Conservation (phyloP, 2,888 invertebrate genomes). For the Drosophila melanosoma region DNA sequence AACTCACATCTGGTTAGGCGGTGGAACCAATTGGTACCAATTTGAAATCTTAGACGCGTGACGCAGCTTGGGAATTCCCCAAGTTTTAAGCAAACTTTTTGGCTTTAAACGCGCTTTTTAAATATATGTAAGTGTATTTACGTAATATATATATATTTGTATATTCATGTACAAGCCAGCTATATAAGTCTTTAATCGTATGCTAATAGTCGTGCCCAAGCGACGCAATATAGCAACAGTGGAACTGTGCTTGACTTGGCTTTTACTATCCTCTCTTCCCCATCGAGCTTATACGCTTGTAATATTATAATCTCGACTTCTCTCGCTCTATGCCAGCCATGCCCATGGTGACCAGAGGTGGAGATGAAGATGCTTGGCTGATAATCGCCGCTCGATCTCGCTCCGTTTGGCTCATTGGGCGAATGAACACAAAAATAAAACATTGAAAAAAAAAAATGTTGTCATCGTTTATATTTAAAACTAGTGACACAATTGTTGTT, state of each 20-base stretch:
- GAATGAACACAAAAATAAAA: constrained; percentile 23
- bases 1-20: constrained; percentile 20
- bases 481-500: constrained; percentile 80
- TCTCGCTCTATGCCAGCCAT: constrained; percentile 22
- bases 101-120: constrained; percentile 27
- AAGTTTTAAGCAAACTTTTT: constrained; percentile 67
- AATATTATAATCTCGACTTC: constrained; percentile 55
- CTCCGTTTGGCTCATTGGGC: constrained; percentile 60
- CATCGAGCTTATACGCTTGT: constrained; percentile 36
- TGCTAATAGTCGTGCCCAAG: constrained; percentile 63
- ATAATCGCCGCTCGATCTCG: constrained; percentile 25
- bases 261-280: constrained; percentile 45
- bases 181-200: constrained; percentile 61
- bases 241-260: constrained; percentile 50
- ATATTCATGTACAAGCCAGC: constrained; percentile 27
- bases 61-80: constrained; percentile 77
- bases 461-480: constrained; percentile 80
- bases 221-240: constrained; percentile 45
- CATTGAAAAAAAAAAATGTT: constrained; percentile 54
- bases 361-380: constrained; percentile 25
- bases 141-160: neutral
- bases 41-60: constrained; percentile 57
- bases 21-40: constrained; percentile 38
- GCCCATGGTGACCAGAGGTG: constrained; percentile 14
- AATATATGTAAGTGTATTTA: neutral